Base-by-base conservation (phyloP, 2,113 vertebrate genomes). In the Lucifuga dentata region DNA sequence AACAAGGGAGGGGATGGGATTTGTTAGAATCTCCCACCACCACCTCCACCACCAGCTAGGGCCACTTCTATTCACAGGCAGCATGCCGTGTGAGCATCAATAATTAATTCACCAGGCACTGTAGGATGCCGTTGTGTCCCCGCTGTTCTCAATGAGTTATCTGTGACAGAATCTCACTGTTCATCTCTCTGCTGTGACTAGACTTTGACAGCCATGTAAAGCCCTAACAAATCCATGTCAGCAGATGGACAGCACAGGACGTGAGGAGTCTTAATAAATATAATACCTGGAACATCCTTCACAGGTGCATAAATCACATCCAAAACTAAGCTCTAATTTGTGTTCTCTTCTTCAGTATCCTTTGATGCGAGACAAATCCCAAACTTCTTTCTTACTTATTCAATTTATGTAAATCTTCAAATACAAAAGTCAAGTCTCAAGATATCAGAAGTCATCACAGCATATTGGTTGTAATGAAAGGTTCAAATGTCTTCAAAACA, bases 41-140 rank as follows among this genome's bases (percentile, higher is more conserved):
- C 26, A 7, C 26, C 26, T 3, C 26, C 7, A 7, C 26, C 63
- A 52, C 6, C 71, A 64, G 38, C 58, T 62, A 63, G 68, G 59
- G 67, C 78, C 77, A 76, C 62, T 71, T 78, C 71, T 43, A 36
- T 71, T 68, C 64, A 57, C 69, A 65, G 77, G 67, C 76, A 83
- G 69, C 71, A 45, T 58, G 59, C 60, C 72, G 75, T 67, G 62
- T 44, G 50, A 71, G 67, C 75, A 86, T 88, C 81, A 89, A 88
- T 88, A 85, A 89, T 89, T 88, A 85, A 89, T 89, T 88, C 68
- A 86, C 76, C 45, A 24, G 66, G 70, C 69, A 2, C 74, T 51
- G 74, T 56, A 77, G 87, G 85, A 65, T 65, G 74, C 72, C 80
- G 81, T 86, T 86, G 86, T 88, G 65, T 70, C 73, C 69, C 67